These are phyloP conservation scores for Bombus ignitus DNA, from an alignment of 1,140 invertebrate genomes.

Conservation along the genomic window DNA sequence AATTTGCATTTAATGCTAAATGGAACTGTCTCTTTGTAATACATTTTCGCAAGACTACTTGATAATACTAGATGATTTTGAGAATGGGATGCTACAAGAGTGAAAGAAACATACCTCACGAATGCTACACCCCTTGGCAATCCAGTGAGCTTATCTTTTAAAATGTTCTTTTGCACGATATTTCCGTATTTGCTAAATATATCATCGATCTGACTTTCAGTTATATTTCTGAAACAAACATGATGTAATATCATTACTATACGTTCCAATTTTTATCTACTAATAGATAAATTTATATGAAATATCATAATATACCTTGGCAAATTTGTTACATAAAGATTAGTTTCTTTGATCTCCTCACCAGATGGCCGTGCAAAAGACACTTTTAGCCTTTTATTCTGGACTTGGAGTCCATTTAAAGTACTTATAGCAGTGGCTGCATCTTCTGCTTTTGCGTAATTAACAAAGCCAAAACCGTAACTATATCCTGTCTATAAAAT, in stretches of 20 bases:
- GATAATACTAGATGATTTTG: not conserved
- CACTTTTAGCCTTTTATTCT: constrained; percentile 90
- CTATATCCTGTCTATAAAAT: constrained; percentile 93
- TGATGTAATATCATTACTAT: not conserved
- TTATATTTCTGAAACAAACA: constrained; percentile 85
- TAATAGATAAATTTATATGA: not conserved
- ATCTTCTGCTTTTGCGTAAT: constrained; percentile 93
- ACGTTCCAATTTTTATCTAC: not conserved
- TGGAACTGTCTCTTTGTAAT: not conserved
- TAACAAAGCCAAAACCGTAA: constrained; percentile 98
- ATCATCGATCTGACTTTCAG: constrained; percentile 91
- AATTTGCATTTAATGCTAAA: not conserved
- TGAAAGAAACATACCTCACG: constrained; percentile 88
- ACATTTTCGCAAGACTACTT: not conserved
- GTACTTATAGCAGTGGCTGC: constrained; percentile 92
- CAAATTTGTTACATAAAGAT: constrained; percentile 96
- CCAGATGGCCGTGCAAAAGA: constrained; percentile 95
- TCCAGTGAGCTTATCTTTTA: constrained; percentile 94
- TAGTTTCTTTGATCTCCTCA: constrained; percentile 97
- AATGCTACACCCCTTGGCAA: constrained; percentile 94
- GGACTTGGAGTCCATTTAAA: constrained; percentile 94
- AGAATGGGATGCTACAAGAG: not conserved
- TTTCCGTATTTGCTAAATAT: constrained; percentile 93
- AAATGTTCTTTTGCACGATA: constrained; percentile 95
- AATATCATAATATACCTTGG: constrained; percentile 84